Evolutionary conservation across 2,888 invertebrate genomes (phyloP).

Genomic region (Zaprionus obscuricornis): DNA sequence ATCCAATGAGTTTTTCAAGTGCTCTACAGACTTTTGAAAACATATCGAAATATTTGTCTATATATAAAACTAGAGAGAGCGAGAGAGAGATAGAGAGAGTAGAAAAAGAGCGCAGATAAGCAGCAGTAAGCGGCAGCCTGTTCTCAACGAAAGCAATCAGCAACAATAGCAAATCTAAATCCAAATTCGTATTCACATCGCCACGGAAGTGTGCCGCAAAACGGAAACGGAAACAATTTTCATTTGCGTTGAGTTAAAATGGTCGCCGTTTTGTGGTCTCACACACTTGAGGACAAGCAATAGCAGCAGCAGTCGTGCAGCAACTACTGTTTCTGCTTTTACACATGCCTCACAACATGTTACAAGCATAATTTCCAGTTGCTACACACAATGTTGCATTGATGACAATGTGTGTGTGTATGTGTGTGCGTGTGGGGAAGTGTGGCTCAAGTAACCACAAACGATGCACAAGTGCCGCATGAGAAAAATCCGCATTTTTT

Average conservation of each 20-base stretch:
- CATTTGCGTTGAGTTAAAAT: slow-evolving; percentile 71
- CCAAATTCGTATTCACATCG: slow-evolving; percentile 36
- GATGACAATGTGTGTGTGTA: slow-evolving; percentile 1
- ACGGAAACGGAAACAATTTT: slow-evolving; percentile 79
- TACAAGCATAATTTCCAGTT: slow-evolving; percentile 66
- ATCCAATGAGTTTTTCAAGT: slow-evolving; percentile 26
- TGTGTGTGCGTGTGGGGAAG: slow-evolving; percentile 14
- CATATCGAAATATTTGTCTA: too few relatives aligned
- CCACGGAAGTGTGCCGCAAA: slow-evolving; percentile 63
- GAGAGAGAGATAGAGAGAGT: too few relatives aligned
- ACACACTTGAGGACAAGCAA: slow-evolving; percentile 8
- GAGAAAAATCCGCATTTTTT: slow-evolving; percentile 61
- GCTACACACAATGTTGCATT: slow-evolving; percentile 28
- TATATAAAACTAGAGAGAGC: too few relatives aligned
- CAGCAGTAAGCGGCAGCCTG: slow-evolving; percentile 22
- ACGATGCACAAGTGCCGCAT: slow-evolving; percentile 59
- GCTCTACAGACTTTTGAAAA: too few relatives aligned
- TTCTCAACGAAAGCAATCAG: slow-evolving; percentile 64
- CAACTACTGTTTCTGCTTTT: slow-evolving; percentile 15
- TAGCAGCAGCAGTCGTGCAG: neutral
- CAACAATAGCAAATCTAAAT: slow-evolving; percentile 64
- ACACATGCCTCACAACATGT: slow-evolving; percentile 60
- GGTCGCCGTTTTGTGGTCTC: slow-evolving; percentile 58
- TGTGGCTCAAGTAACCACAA: slow-evolving; percentile 55
- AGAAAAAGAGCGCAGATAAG: neutral